phyloP scores from a whole-genome alignment of 1,140 invertebrate species.

The Scaptodrosophila lebanonensis region DNA sequence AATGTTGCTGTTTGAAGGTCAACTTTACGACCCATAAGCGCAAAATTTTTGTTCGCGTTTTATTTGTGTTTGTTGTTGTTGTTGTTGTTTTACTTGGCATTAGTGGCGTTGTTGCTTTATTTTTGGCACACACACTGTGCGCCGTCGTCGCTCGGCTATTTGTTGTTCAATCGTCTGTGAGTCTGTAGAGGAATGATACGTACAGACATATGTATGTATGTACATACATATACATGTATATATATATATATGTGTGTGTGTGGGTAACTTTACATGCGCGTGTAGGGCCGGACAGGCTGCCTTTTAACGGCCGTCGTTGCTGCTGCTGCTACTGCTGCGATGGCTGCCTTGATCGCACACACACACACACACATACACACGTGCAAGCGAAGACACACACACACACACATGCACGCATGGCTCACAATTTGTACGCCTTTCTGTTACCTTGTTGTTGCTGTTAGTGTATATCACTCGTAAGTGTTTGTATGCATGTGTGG shows the following conservation, averaged over 20 bases:
- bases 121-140: slow-evolving; percentile 54
- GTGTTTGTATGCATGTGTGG: slow-evolving; percentile 5
- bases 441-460: slow-evolving; percentile 70
- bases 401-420: slow-evolving; percentile 24
- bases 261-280: slow-evolving; percentile 70
- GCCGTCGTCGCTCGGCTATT: slow-evolving; percentile 32
- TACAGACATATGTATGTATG: not conserved
- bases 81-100: slow-evolving; percentile 66
- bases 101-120: slow-evolving; percentile 68
- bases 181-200: too few relatives aligned
- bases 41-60: slow-evolving; percentile 51
- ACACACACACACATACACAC: slow-evolving; percentile 24
- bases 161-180: slow-evolving; percentile 31
- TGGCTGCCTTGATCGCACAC: slow-evolving; percentile 60
- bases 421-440: slow-evolving; percentile 59
- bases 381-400: slow-evolving; percentile 7
- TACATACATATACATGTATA: not conserved
- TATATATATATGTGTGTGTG: slow-evolving; percentile 26
- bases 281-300: slow-evolving; percentile 69
- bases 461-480: slow-evolving; percentile 60
- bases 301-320: slow-evolving; percentile 64
- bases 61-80: slow-evolving; percentile 37
- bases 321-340: slow-evolving; percentile 14
- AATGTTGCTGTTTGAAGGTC: slow-evolving; percentile 76
- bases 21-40: slow-evolving; percentile 77